These are phyloP conservation scores for Podargus strigoides DNA, from an alignment of 2,797 vertebrate species.

Conservation along the genomic window DNA sequence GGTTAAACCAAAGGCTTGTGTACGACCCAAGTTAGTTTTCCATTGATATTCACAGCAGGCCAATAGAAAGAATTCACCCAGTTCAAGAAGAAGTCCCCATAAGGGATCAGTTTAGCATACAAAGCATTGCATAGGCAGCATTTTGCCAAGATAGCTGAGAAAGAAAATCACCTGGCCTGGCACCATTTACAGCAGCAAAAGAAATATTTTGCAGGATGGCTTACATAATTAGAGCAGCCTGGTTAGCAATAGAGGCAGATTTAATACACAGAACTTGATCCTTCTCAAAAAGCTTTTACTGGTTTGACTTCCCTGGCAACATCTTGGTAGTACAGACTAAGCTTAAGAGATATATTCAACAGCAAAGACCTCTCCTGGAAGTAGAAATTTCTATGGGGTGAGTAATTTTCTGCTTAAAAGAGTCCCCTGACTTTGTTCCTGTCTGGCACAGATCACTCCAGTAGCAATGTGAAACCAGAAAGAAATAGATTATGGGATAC, in stretches of 20 bases:
- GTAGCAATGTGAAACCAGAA: neutral
- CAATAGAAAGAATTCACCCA: neutral
- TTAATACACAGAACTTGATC: neutral
- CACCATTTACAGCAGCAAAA: neutral
- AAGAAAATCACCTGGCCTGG: neutral
- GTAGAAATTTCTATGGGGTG: neutral
- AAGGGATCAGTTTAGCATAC: neutral
- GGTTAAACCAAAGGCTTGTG: neutral
- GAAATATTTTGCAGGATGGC: neutral
- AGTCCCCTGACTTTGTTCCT: neutral
- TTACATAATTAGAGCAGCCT: neutral
- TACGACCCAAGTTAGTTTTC: neutral
- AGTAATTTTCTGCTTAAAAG: neutral
- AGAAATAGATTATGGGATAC: neutral
- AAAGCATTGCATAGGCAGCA: neutral
- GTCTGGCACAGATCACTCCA: neutral
- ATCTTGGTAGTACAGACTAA: neutral
- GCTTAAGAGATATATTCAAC: neutral
- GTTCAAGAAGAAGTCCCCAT: neutral
- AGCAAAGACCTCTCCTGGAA: neutral
- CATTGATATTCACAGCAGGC: neutral
- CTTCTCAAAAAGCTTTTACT: neutral
- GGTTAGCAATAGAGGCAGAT: neutral
- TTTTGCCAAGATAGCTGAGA: conserved; percentile 5
- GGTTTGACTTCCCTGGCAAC: neutral